phyloP scores from a whole-genome alignment of 2,888 invertebrate genomes.

The Lasius fuliginosus region DNA sequence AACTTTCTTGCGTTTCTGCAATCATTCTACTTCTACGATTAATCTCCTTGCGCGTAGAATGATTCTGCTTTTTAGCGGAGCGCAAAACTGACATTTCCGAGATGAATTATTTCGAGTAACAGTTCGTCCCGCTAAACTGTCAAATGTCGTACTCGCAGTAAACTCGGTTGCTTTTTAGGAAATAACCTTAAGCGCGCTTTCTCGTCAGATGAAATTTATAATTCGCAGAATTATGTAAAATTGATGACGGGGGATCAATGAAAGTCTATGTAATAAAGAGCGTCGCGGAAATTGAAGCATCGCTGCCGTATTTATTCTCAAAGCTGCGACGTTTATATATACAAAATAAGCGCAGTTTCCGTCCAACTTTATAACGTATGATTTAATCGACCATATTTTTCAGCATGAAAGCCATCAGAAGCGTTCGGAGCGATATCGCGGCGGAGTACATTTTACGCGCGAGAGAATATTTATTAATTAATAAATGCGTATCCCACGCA shows the following conservation, averaged over 20 bases:
- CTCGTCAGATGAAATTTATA: background rate
- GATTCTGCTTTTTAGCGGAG: background rate
- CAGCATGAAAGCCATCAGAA: background rate
- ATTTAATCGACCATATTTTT: slow-evolving; percentile 43
- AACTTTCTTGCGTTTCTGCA: background rate
- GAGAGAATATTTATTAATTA: slow-evolving; percentile 41
- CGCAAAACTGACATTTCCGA: background rate
- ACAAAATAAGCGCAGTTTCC: slow-evolving; percentile 1
- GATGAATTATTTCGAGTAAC: background rate
- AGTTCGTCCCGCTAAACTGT: background rate
- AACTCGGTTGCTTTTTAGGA: background rate
- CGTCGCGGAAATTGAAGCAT: background rate
- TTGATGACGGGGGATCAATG: background rate
- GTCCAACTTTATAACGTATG: slow-evolving; percentile 31
- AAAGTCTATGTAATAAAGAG: background rate
- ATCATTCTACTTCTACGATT: background rate
- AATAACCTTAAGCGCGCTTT: background rate
- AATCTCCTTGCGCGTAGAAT: background rate
- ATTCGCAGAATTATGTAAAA: slow-evolving; percentile 9
- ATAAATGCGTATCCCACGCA: background rate
- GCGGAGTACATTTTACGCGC: background rate
- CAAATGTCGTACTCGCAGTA: background rate
- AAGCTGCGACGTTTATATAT: slow-evolving; percentile 18
- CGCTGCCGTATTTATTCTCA: background rate
- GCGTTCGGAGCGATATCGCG: background rate